Conservation (phyloP, 2,113 vertebrate species). For the Sturnus vulgaris region DNA sequence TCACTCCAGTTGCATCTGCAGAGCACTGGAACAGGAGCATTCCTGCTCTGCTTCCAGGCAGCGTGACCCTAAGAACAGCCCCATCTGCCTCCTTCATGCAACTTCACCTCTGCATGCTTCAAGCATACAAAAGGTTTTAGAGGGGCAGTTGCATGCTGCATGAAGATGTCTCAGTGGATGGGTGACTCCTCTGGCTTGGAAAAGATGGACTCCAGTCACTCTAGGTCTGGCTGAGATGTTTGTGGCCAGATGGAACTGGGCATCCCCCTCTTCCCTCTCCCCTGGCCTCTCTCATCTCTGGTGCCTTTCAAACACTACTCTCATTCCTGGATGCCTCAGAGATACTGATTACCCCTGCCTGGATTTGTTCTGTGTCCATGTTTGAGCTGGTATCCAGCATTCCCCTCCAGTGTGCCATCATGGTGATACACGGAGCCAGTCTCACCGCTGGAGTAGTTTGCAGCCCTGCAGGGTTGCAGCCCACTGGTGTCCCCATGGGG, state of each 20-base stretch:
- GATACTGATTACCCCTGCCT: neutral
- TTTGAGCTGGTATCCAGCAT: neutral
- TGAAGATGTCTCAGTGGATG: neutral
- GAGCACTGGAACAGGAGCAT: neutral
- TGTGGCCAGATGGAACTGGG: fast-evolving
- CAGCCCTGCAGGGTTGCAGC: neutral
- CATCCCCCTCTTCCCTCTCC: neutral
- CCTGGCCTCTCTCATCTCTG: neutral
- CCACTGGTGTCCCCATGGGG: neutral
- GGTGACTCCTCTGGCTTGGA: fast-evolving
- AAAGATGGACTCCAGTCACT: neutral
- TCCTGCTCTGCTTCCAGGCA: neutral
- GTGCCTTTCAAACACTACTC: neutral
- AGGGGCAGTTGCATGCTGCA: neutral
- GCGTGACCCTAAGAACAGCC: neutral
- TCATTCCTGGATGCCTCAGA: neutral
- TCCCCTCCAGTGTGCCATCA: neutral
- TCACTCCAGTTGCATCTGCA: neutral
- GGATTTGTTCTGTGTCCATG: neutral
- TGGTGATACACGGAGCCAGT: neutral
- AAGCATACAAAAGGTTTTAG: neutral
- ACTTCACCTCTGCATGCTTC: neutral
- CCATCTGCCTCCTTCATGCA: neutral
- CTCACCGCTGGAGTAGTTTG: neutral
- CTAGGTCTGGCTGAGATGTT: neutral